A percentile compares a stretch with the other conserved stretches of the same genome.
phyloP scores from a whole-genome alignment of 2,797 vertebrate genomes.

The Chiroxiphia lanceolata region DNA sequence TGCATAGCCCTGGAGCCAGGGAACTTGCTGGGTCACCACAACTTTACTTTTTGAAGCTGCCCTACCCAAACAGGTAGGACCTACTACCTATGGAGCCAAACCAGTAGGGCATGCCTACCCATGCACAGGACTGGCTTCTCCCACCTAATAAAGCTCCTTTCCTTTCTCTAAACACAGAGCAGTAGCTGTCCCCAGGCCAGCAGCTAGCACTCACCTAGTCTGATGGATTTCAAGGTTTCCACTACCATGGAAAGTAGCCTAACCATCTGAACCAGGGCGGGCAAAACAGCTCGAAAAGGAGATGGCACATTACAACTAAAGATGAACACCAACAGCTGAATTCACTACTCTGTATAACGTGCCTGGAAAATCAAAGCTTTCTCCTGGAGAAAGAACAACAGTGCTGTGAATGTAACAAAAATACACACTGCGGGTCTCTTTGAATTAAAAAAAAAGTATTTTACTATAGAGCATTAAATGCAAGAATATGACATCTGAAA shows the following conservation, averaged over 20 bases:
- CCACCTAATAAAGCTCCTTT: not conserved
- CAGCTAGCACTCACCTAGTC: not conserved
- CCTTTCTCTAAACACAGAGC: not conserved
- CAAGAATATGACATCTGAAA: not conserved
- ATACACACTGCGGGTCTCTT: not conserved
- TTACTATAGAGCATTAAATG: not conserved
- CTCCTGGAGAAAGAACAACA: not conserved
- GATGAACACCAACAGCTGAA: not conserved
- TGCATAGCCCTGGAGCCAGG: fast-evolving
- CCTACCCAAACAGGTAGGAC: not conserved
- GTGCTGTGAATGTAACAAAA: not conserved
- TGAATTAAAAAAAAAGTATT: not conserved
- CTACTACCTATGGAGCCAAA: not conserved
- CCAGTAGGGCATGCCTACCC: not conserved
- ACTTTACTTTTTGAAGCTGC: not conserved
- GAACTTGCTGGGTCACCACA: not conserved
- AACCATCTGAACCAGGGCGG: not conserved
- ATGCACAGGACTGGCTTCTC: not conserved
- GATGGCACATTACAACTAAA: fast-evolving
- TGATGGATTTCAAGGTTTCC: not conserved
- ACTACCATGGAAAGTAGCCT: not conserved
- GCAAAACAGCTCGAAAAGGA: not conserved
- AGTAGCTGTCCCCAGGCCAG: not conserved
- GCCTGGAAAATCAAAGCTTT: not conserved
- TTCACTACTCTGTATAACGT: not conserved